Evolutionary conservation across 2,113 vertebrate species (phyloP).

Genomic region (Hystrix brachyura): DNA sequence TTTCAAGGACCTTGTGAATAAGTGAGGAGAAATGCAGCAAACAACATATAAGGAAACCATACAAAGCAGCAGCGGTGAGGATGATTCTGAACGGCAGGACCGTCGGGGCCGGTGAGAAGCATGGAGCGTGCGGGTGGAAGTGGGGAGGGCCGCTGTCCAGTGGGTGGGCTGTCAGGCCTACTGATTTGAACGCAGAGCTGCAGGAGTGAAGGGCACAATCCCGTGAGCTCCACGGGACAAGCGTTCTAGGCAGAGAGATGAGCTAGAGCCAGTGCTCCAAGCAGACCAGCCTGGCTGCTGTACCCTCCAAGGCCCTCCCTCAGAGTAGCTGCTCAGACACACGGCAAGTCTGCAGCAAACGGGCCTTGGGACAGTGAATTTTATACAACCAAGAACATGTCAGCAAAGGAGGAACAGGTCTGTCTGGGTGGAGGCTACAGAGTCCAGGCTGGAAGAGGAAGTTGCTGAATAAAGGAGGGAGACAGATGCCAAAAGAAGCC

Average conservation of each 20-base stretch:
- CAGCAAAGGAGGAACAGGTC: not conserved
- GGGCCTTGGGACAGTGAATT: not conserved
- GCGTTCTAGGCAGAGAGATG: too few relatives aligned
- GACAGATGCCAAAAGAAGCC: not conserved
- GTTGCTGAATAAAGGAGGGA: accelerated
- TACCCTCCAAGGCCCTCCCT: not conserved
- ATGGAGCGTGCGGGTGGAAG: accelerated
- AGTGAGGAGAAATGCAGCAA: not conserved
- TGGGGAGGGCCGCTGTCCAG: accelerated
- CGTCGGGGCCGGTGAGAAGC: not conserved
- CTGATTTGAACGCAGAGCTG: not conserved
- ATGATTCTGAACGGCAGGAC: not conserved
- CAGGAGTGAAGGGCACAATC: accelerated
- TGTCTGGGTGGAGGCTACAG: too few relatives aligned
- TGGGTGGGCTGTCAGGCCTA: accelerated
- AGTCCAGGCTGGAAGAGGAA: not conserved
- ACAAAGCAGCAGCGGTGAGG: not conserved
- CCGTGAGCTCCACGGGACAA: not conserved
- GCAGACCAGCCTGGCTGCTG: not conserved
- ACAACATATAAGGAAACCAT: not conserved
- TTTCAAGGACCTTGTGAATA: not conserved
- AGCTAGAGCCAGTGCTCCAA: too few relatives aligned
- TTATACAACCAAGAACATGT: not conserved
- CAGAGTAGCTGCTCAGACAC: not conserved
- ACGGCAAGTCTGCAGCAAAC: not conserved